Base-by-base conservation (phyloP, 2,113 vertebrate species). In the Plectropomus leopardus region DNA sequence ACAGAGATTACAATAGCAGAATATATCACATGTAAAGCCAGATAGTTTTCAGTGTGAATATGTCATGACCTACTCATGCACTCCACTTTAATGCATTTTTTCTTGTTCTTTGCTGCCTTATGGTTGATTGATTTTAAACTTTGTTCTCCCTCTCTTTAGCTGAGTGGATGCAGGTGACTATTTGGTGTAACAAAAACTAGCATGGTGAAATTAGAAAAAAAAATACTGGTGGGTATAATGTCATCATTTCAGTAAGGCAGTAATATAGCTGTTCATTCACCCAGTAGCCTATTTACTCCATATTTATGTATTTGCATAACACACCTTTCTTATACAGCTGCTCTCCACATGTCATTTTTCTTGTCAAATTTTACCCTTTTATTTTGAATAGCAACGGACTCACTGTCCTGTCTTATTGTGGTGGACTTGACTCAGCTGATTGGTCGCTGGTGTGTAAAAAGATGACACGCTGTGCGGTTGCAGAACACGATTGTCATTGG, bases 401-500 rank as follows among this genome's bases (percentile, higher is more conserved):
- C 0, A 0, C 1, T 50, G 8, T 88, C 45, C 45, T 42, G 16
- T 75, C 6, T 71, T 4, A 42, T 53, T 60, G 0, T 40, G 10
- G 40, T 3, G 0, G 0, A 0, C 45, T 83, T 87, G 63, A 84
- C 42, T 1, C 16, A 9, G 5, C 72, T 60, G 66, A 48, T 61
- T 44, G 63, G 59, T 36, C 50, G 48, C 28, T 16, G n/a, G 67
- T 75, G 67, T 70, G 80, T 79, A 60, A 78, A 76, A 59, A 60
- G 57, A 86, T 48, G 85, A 90, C 83, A 80, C 24, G 51, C 71
- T 57, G 86, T 84, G 72, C 58, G 44, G 48, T 70, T 45, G 66
- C 21, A 67, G 72, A 74, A 4, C 68, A 44, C 28, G 40, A 7
- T 1, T 76, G 19, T 78, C 19, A 91, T 92, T 93, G 91, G 92